Evolutionary conservation across 2,113 vertebrate genomes (phyloP).

Genomic region (Amazona guildingii): DNA sequence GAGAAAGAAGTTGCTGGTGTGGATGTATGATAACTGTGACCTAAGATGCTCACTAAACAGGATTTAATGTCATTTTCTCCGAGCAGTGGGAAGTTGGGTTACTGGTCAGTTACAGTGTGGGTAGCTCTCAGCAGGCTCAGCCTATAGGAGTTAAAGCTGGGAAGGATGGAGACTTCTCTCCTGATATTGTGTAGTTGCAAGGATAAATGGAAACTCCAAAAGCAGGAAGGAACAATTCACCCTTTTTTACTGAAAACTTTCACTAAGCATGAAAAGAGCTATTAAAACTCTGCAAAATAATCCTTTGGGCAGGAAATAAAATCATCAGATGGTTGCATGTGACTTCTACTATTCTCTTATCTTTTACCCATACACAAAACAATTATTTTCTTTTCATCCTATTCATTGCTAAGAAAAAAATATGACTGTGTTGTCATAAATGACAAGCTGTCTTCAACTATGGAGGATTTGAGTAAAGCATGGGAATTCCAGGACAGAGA

Average conservation of each 20-base stretch:
- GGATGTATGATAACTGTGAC: rapidly evolving
- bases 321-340: background rate
- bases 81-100: background rate
- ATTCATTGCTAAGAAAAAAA: conserved; percentile 51
- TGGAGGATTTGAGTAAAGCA: background rate
- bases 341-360: background rate
- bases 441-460: background rate
- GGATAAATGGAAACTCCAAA: background rate
- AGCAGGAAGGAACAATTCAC: background rate
- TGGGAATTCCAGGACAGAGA: background rate
- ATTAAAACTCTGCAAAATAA: background rate
- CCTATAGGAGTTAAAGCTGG: background rate
- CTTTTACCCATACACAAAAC: conserved; percentile 26
- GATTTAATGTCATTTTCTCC: background rate
- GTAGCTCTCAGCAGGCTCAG: background rate
- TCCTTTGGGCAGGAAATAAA: background rate
- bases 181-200: background rate
- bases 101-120: background rate
- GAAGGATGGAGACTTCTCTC: background rate
- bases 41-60: background rate
- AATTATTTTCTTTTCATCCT: conserved; percentile 52
- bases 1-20: background rate
- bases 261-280: background rate
- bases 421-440: background rate
- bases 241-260: background rate